A percentile compares a stretch with the other conserved stretches of the same genome.
phyloP scores from a whole-genome alignment of 1,140 invertebrate genomes.

The Halictus rubicundus region DNA sequence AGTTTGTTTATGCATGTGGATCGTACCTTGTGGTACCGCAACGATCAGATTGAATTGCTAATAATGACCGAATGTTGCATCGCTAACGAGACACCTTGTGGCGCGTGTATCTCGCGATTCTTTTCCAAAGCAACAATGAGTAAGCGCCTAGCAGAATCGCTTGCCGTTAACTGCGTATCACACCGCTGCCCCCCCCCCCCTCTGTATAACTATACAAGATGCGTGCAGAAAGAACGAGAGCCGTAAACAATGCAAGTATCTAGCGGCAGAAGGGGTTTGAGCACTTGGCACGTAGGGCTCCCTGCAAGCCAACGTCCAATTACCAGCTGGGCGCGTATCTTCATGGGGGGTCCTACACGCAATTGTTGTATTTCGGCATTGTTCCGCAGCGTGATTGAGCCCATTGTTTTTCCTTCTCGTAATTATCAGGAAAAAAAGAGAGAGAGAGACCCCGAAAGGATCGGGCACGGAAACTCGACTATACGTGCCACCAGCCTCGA shows the following conservation, averaged over 20 bases:
- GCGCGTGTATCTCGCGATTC: slow-evolving; percentile 9
- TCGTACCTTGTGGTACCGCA: too few relatives aligned
- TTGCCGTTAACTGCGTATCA: slow-evolving; percentile 58
- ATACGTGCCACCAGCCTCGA: background rate
- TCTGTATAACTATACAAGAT: slow-evolving; percentile 38
- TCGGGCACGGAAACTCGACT: slow-evolving; percentile 31
- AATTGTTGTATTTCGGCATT: slow-evolving; percentile 80
- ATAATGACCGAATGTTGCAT: background rate
- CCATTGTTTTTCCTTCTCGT: slow-evolving; percentile 78
- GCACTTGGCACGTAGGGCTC: slow-evolving; percentile 79
- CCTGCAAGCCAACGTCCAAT: slow-evolving; percentile 75
- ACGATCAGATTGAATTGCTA: background rate
- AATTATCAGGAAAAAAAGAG: slow-evolving; percentile 70
- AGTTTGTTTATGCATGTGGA: too few relatives aligned
- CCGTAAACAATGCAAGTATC: slow-evolving; percentile 74
- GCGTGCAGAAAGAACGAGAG: slow-evolving; percentile 50
- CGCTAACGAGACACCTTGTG: background rate
- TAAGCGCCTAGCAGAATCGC: slow-evolving; percentile 35
- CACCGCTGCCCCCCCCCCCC: slow-evolving; percentile 11
- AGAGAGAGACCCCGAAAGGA: slow-evolving; percentile 33
- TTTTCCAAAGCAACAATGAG: slow-evolving; percentile 35
- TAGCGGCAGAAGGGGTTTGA: slow-evolving; percentile 70
- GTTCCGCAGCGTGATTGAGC: slow-evolving; percentile 77
- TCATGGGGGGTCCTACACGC: slow-evolving; percentile 80
- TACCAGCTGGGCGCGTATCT: slow-evolving; percentile 77